A percentile compares a stretch with the other conserved stretches of the same genome.
phyloP scores from a whole-genome alignment of 2,888 invertebrate genomes.

The Ophioninae sp. region DNA sequence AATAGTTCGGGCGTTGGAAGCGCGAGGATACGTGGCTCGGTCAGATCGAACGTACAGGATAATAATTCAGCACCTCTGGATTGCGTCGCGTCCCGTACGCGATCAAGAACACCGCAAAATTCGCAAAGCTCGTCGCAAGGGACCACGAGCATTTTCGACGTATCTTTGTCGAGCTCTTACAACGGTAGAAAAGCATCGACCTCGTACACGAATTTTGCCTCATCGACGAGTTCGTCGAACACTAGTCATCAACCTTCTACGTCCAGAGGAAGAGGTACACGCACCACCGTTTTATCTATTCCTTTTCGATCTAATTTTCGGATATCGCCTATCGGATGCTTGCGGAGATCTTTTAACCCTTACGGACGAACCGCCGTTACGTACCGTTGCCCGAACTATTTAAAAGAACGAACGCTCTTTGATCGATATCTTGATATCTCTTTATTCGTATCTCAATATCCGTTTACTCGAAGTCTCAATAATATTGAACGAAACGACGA shows the following conservation, averaged over 20 bases:
- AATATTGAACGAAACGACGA: no score
- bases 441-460: no score
- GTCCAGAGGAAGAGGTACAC: constrained; percentile 79
- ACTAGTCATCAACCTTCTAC: constrained; percentile 79
- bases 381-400: neutral
- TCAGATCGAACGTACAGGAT: constrained; percentile 73
- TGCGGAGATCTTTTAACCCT: neutral
- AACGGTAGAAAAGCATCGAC: constrained; percentile 71
- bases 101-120: constrained; percentile 79
- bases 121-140: constrained; percentile 72
- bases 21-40: constrained; percentile 72
- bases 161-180: constrained; percentile 71
- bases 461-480: no score
- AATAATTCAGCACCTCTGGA: constrained; percentile 76
- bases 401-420: neutral
- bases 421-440: neutral
- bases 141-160: constrained; percentile 71
- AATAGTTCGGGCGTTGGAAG: constrained; percentile 71
- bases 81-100: constrained; percentile 79
- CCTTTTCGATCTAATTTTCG: neutral
- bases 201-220: constrained; percentile 69
- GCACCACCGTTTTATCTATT: constrained; percentile 5
- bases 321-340: no score
- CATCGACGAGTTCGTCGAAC: constrained; percentile 70
- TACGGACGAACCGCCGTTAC: neutral